phyloP scores from a whole-genome alignment of 2,888 invertebrate species.

The Sarcophaga carnaria region DNA sequence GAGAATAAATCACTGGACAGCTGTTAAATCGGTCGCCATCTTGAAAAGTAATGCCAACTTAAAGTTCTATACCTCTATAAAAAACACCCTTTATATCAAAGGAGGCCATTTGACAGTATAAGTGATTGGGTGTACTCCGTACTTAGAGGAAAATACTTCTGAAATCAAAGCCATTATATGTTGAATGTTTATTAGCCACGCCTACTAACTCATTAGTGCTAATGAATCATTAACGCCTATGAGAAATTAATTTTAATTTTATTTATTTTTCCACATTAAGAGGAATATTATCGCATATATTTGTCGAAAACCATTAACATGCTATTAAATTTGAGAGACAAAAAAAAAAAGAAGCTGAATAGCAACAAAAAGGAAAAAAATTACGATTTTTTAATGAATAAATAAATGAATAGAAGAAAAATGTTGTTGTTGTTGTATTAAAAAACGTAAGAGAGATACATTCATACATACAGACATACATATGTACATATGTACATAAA shows the following conservation, averaged over 20 bases:
- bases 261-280: background rate
- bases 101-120: too few species aligned
- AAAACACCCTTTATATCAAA: too few species aligned
- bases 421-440: too few species aligned
- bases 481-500: conserved; percentile 22
- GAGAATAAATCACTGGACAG: too few species aligned
- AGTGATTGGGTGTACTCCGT: too few species aligned
- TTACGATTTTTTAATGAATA: background rate
- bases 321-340: conserved; percentile 59
- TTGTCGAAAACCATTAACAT: conserved; percentile 62
- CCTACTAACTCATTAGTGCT: background rate
- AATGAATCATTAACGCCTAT: background rate
- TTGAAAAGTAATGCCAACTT: too few species aligned
- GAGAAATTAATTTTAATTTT: background rate
- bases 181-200: background rate
- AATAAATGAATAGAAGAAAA: background rate
- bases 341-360: background rate
- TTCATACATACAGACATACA: background rate
- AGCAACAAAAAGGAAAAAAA: background rate
- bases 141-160: too few species aligned
- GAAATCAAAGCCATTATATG: too few species aligned
- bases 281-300: background rate
- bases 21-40: too few species aligned
- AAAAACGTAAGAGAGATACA: background rate
- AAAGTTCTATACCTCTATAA: too few species aligned